Conservation (phyloP, 2,888 invertebrate genomes). For the Plebejus anna region DNA sequence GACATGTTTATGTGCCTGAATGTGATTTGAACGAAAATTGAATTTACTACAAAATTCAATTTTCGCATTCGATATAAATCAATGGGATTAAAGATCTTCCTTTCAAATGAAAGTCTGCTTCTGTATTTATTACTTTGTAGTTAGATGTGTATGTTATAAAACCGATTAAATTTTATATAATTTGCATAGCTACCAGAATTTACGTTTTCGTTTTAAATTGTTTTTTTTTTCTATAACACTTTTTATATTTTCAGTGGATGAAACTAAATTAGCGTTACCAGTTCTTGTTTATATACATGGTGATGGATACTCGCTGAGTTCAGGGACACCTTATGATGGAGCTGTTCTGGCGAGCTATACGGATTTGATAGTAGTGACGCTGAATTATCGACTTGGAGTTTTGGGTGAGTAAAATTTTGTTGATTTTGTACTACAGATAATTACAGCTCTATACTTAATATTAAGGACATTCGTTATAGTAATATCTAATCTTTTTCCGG, state of each 20-base stretch:
- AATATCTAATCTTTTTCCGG: too few relatives aligned
- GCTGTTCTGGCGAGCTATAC: slow-evolving; percentile 95
- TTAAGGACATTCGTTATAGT: too few relatives aligned
- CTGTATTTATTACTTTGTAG: background rate
- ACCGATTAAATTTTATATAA: background rate
- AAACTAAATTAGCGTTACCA: slow-evolving; percentile 80
- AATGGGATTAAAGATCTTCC: background rate
- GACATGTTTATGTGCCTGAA: slow-evolving; percentile 7
- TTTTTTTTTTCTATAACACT: background rate
- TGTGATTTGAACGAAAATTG: background rate
- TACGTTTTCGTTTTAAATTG: background rate
- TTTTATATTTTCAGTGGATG: slow-evolving; percentile 70
- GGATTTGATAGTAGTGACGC: slow-evolving; percentile 94
- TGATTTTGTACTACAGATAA: too few relatives aligned
- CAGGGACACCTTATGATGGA: slow-evolving; percentile 97
- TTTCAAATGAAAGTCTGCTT: background rate
- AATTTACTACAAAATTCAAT: background rate
- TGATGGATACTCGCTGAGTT: slow-evolving; percentile 94
- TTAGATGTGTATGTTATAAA: background rate
- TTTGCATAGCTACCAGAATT: too few relatives aligned
- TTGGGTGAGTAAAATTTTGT: slow-evolving; percentile 79
- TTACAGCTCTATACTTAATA: too few relatives aligned
- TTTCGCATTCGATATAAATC: background rate
- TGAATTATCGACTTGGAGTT: slow-evolving; percentile 97
- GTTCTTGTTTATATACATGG: slow-evolving; percentile 92